A percentile compares a stretch with the other conserved stretches of the same genome.
phyloP scores from a whole-genome alignment of 1,140 invertebrate genomes.

The Aphis gossypii region DNA sequence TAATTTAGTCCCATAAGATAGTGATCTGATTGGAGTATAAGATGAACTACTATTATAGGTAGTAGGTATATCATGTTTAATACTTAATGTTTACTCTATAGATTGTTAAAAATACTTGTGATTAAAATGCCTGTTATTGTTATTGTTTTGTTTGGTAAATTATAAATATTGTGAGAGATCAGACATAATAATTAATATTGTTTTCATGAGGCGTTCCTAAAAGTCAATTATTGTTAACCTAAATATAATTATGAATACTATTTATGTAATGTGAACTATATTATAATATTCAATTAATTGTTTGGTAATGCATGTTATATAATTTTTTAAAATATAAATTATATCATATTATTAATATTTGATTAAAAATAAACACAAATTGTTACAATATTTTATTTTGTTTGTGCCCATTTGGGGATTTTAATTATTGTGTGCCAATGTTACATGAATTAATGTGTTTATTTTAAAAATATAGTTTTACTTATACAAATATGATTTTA shows the following conservation, averaged over 20 bases:
- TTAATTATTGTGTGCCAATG: neutral
- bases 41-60: neutral
- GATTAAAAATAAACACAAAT: neutral
- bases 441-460: neutral
- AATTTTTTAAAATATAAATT: neutral
- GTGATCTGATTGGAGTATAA: neutral
- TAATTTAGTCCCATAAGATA: neutral
- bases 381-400: neutral
- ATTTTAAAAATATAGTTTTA: neutral
- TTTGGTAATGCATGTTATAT: neutral
- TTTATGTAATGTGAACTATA: neutral
- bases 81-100: neutral
- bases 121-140: neutral
- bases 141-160: conserved; percentile 16
- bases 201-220: neutral
- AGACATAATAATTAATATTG: neutral
- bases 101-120: neutral
- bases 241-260: neutral
- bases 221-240: conserved; percentile 17
- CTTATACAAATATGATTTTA: neutral
- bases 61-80: neutral
- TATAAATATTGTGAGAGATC: neutral
- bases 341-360: neutral
- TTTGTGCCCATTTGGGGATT: neutral
- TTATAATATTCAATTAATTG: neutral